Conservation (phyloP, 1,140 invertebrate genomes). For the Drosophila malerkotliana region DNA sequence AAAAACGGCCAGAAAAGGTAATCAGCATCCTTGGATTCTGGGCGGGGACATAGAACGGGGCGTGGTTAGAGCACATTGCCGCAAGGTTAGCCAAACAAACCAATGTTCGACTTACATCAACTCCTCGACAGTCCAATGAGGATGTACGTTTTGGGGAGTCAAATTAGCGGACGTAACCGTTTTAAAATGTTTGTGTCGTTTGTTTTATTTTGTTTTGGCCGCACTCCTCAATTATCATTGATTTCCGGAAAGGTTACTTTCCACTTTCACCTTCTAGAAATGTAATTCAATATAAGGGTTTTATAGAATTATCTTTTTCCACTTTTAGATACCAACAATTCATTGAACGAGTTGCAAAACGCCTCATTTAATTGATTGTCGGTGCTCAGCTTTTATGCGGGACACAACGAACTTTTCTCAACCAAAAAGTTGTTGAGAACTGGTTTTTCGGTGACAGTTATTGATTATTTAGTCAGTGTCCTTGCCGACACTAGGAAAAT, state of each 20-base stretch:
- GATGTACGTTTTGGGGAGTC: too few species aligned
- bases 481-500: conserved; percentile 3
- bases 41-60: conserved; percentile 1
- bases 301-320: neutral
- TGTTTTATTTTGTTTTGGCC: too few species aligned
- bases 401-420: conserved; percentile 24
- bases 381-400: conserved; percentile 14
- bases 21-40: conserved; percentile 20
- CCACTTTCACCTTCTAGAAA: neutral
- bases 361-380: conserved; percentile 37
- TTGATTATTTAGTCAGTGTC: conserved; percentile 64
- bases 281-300: conserved; percentile 45
- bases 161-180: too few species aligned
- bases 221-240: too few species aligned
- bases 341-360: conserved; percentile 25
- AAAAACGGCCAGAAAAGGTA: conserved; percentile 37
- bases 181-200: too few species aligned
- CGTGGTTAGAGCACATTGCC: conserved; percentile 34
- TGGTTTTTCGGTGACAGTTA: conserved; percentile 64
- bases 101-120: neutral
- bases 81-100: conserved; percentile 49
- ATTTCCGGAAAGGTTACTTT: too few species aligned
- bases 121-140: neutral
- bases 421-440: conserved; percentile 34
- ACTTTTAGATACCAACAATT: too few species aligned